These are phyloP conservation scores for Philereme transversata DNA, from an alignment of 2,888 invertebrate species.

Conservation along the genomic window DNA sequence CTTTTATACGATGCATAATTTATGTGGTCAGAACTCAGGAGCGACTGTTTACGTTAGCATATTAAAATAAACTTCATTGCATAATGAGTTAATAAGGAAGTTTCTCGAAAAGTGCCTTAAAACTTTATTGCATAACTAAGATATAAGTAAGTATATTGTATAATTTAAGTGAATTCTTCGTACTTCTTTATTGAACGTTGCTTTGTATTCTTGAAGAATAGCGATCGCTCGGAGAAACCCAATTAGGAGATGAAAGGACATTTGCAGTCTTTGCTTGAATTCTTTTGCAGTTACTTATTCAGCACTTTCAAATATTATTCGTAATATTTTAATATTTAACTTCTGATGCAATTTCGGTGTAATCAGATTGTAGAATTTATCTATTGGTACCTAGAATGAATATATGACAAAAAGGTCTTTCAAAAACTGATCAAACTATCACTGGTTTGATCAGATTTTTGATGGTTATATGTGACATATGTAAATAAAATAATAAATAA, in stretches of 20 bases:
- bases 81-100: slow-evolving; percentile 15
- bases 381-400: too few species aligned
- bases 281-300: not conserved
- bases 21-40: slow-evolving; percentile 2
- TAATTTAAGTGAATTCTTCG: not conserved
- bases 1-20: slow-evolving; percentile 17
- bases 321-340: not conserved
- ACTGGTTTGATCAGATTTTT: too few species aligned
- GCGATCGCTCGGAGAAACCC: slow-evolving; percentile 1
- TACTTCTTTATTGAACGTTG: not conserved
- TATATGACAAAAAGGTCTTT: too few species aligned
- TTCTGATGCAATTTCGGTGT: too few species aligned
- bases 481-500: too few species aligned
- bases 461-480: too few species aligned
- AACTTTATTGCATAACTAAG: slow-evolving; percentile 16
- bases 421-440: too few species aligned
- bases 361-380: too few species aligned
- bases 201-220: slow-evolving; percentile 1
- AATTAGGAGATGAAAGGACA: not conserved
- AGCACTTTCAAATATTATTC: not conserved
- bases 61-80: slow-evolving; percentile 12
- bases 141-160: not conserved
- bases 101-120: slow-evolving; percentile 10
- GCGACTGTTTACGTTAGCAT: slow-evolving; percentile 18
- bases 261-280: not conserved